phyloP scores from a whole-genome alignment of 2,113 vertebrate species.

The Myotis davidii region DNA sequence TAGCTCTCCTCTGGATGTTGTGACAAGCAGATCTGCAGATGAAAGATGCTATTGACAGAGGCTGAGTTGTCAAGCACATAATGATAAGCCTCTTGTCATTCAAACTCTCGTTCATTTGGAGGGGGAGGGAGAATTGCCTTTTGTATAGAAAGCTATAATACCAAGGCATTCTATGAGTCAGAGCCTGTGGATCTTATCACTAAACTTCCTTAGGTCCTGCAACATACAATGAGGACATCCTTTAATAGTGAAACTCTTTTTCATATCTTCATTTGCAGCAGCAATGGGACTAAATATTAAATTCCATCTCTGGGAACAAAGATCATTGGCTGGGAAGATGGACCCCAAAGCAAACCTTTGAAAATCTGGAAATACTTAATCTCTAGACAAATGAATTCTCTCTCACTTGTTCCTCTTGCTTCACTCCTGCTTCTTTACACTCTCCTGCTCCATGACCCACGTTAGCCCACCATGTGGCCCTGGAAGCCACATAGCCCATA shows the following conservation, averaged over 20 bases:
- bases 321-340: background rate
- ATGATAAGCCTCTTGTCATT: slow-evolving; percentile 42
- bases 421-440: background rate
- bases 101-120: slow-evolving; percentile 19
- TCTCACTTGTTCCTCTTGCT: background rate
- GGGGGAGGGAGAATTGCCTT: background rate
- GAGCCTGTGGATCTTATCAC: slow-evolving; percentile 11
- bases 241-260: background rate
- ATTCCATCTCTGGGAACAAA: background rate
- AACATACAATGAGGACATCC: background rate
- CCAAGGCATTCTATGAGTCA: background rate
- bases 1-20: background rate
- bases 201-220: background rate
- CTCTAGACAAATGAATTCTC: background rate
- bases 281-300: slow-evolving; percentile 27
- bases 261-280: background rate
- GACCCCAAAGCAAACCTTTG: background rate
- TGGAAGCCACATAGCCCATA: background rate
- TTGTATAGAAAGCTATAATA: background rate
- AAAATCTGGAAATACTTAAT: background rate
- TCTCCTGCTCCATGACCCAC: background rate
- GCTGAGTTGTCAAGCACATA: slow-evolving; percentile 31
- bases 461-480: background rate
- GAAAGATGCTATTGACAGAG: background rate
- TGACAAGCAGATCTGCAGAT: slow-evolving; percentile 16